Base-by-base conservation (phyloP, 1,140 invertebrate species). In the Ganaspis sp. region DNA sequence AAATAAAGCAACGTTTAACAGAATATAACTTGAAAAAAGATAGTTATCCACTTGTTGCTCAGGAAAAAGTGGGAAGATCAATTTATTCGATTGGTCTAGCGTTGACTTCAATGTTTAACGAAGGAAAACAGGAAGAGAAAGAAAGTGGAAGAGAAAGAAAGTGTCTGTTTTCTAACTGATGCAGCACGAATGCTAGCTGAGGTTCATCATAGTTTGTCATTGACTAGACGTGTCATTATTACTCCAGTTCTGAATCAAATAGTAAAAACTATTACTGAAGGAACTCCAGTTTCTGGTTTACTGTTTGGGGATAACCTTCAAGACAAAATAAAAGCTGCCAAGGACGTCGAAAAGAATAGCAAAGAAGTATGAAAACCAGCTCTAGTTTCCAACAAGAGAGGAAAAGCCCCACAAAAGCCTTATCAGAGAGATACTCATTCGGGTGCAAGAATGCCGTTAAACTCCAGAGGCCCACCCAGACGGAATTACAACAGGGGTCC, bases 111-210 rank as follows among this genome's bases (percentile, higher is more conserved):
- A 12, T 42, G 15, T 42, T 42, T 42, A 42, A 42, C 11, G 8
- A 42, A 1, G 40, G 40, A n/a, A n/a, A n/a, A n/a, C n/a, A n/a
- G n/a, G n/a, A n/a, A 9, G 15, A 1, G 4, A 42, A 42, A 5
- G 15, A 42, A n/a, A 42, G 11, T 42, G n/a, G n/a, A n/a, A n/a
- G n/a, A n/a, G n/a, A n/a, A 42, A 12, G 40, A 42, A 1, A 12
- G 40, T 42, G 15, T 42, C 15, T 42, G 4, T 42, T n/a, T 42
- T n/a, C 8, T 42, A n/a, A 74, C 37, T 49, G 75, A 75, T 73
- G 73, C 76, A 21, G 80, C 74, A 12, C 75, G 45, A 40, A 12
- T 76, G 9, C 11, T 75, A 54, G 12, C n/a, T 2, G 80, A 81
- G 1, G 40, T 42, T 3, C 40, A 42, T 42, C 15, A 42, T 34